Base-by-base conservation (phyloP, 2,113 vertebrate genomes). In the Nerophis ophidion region DNA sequence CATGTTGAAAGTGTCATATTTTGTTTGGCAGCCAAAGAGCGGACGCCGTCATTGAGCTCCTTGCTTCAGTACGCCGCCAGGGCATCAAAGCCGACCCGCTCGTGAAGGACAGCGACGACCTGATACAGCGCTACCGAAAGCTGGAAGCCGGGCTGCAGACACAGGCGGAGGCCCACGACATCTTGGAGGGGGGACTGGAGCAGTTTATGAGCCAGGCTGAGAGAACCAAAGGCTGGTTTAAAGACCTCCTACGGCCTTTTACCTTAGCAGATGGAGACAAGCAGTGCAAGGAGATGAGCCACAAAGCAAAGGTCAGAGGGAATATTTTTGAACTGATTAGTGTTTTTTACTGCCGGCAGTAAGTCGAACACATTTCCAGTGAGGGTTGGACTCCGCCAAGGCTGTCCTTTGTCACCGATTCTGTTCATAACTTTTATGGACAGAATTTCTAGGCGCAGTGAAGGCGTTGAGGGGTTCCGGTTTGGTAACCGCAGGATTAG, bases 51-150 rank as follows among this genome's bases (percentile, higher is more conserved):
- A 36, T 40, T 8, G 76, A 83, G 35, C 61, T 85, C 11, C 34
- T 90, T 4, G 74, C 79, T 0, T 83, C 85, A 0, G 66, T 89
- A 2, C 84, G 87, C 45, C 69, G 68, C 57, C 85, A 80, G 54
- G 89, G 90, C 4, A 66, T 91, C 60, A 64, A 85, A 63, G 74
- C 69, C 1, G 90, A 91, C 47, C 54, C 33, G 9, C 76, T 90
- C 59, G 79, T 91, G 58, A 85, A 81, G 67, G 83, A 90, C 35
- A 60, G 80, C 0, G 84, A 89, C 35, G 78, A 83, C 57, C 42
- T 90, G 63, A 68, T 90, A 0, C 85, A 88, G 3, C 80, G 82
- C 26, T 84, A 86, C 74, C 60, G 71, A 59, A 86, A 84, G 56
- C 82, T 91, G 74, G 68, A 85, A 65, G 44, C 68, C 33, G 42